Evolutionary conservation across 1,140 invertebrate genomes (phyloP).

Genomic region (Planococcus citri): DNA sequence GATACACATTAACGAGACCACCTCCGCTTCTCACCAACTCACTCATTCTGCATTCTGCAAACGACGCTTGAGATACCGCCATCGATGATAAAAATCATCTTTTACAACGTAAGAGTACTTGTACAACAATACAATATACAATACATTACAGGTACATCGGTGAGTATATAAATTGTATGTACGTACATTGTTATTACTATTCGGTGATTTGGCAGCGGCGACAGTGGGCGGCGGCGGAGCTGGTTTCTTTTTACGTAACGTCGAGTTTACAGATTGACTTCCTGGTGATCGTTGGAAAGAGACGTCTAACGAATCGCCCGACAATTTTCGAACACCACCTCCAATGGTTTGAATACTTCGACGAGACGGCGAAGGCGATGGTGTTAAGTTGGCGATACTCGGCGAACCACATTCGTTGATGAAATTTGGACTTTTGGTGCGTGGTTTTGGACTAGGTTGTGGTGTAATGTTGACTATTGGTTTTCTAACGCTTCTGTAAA

Average conservation of each 20-base stretch:
- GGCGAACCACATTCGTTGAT: not conserved
- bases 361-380: slow-evolving; percentile 25
- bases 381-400: not conserved
- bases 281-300: slow-evolving; percentile 25
- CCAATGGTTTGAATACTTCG: slow-evolving; percentile 14
- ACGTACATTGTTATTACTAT: not conserved
- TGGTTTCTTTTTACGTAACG: slow-evolving; percentile 48
- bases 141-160: no score
- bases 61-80: no score
- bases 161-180: not conserved
- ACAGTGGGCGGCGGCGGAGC: slow-evolving; percentile 57
- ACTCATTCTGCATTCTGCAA: no score
- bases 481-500: not conserved
- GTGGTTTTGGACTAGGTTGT: not conserved
- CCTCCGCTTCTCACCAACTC: no score
- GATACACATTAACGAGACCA: no score
- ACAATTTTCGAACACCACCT: not conserved
- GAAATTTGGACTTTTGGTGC: no score
- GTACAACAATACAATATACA: no score
- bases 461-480: not conserved
- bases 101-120: no score
- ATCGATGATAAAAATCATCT: no score
- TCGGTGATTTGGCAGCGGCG: slow-evolving; percentile 30
- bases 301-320: not conserved
- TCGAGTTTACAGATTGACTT: slow-evolving; percentile 27